Base-by-base conservation (phyloP, 2,888 invertebrate species). In the Erannis defoliaria region DNA sequence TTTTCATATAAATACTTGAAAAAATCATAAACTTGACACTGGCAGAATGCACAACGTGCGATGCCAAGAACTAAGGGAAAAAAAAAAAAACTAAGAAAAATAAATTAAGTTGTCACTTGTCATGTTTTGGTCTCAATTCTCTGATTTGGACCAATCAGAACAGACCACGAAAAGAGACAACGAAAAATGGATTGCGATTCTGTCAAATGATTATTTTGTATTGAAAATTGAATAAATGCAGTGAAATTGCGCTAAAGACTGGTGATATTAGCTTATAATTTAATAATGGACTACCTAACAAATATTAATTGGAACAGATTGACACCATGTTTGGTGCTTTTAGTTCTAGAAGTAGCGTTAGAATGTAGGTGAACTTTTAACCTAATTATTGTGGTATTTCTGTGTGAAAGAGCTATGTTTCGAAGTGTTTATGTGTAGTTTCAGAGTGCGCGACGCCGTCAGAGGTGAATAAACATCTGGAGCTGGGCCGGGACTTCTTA, bases 381-480 rank as follows among this genome's bases (percentile, higher is more conserved):
- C 77, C 77, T 78, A 46, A 69, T 70, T 71, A 75, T 42, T 14
- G 55, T 73, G 61, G 72, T 74, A 61, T 75, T 74, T 74, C 67
- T 71, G 70, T 67, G 66, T 71, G 72, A 68, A 74, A 74, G 68
- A 63, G 70, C 71, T 65, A 61, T 76, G 67, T 76, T 78, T 75
- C 78, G 72, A 77, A 64, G 55, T 62, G 63, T 67, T 68, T 68
- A 71, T 70, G 66, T 81, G 78, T 74, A 97, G 97, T 96, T 85
- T 95, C 96, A 81, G 95, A 96, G 78, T 94, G 95, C 76, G 94
- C 95, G 70, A 93, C 95, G 56, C 95, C 95, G 78, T 93, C 95
- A 51, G 98, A 99, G 89, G 96, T 99, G 67, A 97, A 98, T 78
- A 97, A 96, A 81, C 99, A 99, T 93, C 94, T 99, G 86, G 98